Evolutionary conservation across 2,888 invertebrate genomes (phyloP), one percentile per base, ranked within the genome.

Genomic region (Atrina japonica): DNA sequence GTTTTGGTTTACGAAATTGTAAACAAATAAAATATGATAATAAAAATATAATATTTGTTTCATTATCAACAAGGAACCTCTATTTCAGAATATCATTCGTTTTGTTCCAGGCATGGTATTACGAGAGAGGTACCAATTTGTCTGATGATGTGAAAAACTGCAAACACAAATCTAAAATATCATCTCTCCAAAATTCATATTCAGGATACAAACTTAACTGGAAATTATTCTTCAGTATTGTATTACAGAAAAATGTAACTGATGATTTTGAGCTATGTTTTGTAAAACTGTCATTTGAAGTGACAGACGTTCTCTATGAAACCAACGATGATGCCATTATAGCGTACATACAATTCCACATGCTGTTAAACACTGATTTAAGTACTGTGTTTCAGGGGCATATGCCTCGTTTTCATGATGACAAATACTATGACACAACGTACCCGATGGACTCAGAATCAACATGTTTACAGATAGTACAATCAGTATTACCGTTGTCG

Each of bases 321-420:
- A 49, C 70, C 1, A 49, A 66, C 41, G 21, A 55, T 3, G 53
- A 59, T 14, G 25, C 53, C 7, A 27, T 70, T 3, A 55, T 40
- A 30, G 53, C 58, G 43, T 70, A 61, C 27, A 56, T 70, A 16
- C 56, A 61, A 66, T 25, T 61, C 14, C 70, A 70, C 30, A 66
- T 61, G 16, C 27, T 70, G n/a, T 21, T 70, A 18, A 61, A 70
- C 30, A 45, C 66, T n/a, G 70, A 70, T 50, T 41, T 70, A 30
- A 30, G 25, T 14, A 55, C 55, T 18, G 50, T 35, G 21, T 25
- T 61, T 18, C 49, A 49, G n/a, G 35, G 45, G 49, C 40, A 61
- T 1, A 53, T 66, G 18, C 27, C 55, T 7, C 52, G 43, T 41
- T 70, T 70, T 66, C 30, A 9, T 23, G 14, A 35, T 2, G 18